phyloP scores from a whole-genome alignment of 2,113 vertebrate species.

The Actinemys pallida region DNA sequence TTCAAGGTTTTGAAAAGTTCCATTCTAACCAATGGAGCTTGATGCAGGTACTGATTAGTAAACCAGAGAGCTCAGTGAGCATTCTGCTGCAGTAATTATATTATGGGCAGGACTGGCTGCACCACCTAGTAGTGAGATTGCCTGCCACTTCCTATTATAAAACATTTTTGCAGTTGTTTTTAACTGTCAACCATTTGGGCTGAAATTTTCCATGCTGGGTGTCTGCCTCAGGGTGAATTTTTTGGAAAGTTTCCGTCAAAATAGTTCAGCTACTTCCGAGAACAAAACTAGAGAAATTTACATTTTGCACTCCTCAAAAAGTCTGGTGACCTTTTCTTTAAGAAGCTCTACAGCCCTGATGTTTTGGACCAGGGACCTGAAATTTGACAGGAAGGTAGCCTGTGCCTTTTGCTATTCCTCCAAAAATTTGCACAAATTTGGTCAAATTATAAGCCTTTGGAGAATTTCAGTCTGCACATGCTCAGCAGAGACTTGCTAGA shows the following conservation, averaged over 20 bases:
- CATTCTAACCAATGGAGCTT: neutral
- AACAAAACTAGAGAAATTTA: neutral
- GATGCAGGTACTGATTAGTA: conserved; percentile 15
- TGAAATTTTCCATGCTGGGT: neutral
- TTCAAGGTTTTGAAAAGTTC: neutral
- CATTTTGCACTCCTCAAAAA: neutral
- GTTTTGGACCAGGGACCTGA: neutral
- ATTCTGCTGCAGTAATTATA: neutral
- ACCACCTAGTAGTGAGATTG: neutral
- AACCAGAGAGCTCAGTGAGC: neutral
- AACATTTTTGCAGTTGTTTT: neutral
- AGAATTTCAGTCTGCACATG: too few species aligned
- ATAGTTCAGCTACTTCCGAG: rapidly evolving
- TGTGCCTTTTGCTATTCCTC: neutral
- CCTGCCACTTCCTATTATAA: neutral
- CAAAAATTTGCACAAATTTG: neutral
- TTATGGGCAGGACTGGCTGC: neutral
- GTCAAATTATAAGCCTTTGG: neutral
- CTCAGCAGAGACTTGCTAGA: too few species aligned
- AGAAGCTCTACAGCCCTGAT: neutral
- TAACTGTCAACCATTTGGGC: neutral
- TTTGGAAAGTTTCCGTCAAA: neutral
- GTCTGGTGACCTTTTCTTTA: neutral
- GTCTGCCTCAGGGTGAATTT: neutral
- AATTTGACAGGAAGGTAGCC: neutral